phyloP scores from a whole-genome alignment of 2,888 invertebrate genomes.

The Acanthoscelides obtectus region DNA sequence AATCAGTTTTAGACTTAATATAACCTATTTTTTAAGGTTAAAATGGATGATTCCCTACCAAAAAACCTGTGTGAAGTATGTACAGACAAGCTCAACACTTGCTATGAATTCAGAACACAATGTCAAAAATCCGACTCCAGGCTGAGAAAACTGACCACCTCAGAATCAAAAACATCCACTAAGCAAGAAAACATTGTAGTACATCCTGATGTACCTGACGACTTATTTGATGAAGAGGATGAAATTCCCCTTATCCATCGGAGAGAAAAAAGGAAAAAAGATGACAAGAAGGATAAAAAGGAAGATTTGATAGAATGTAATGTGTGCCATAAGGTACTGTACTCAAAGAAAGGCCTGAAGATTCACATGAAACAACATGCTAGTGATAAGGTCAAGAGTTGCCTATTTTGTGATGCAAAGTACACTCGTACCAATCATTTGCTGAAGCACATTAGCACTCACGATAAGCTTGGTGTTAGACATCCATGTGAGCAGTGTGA shows the following conservation, averaged over 20 bases:
- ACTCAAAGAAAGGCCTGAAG: conserved; percentile 38
- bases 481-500: conserved; percentile 28
- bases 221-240: conserved; percentile 29
- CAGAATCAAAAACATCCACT: conserved; percentile 8
- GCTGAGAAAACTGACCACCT: conserved; percentile 33
- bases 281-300: conserved; percentile 20
- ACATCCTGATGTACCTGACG: conserved; percentile 31
- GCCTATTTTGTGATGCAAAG: conserved; percentile 39
- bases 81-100: conserved; percentile 40
- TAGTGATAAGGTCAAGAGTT: conserved; percentile 39
- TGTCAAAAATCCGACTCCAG: conserved; percentile 44
- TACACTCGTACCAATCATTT: conserved; percentile 42
- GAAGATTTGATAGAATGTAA: conserved; percentile 31
- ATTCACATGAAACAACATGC: conserved; percentile 41
- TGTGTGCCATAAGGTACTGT: conserved; percentile 39
- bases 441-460: conserved; percentile 39
- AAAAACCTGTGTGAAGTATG: conserved; percentile 40
- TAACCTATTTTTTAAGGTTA: conserved; percentile 31
- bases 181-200: conserved; percentile 32
- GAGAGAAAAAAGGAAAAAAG: conserved; percentile 22
- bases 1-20: background rate
- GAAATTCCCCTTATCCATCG: conserved; percentile 25
- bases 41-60: conserved; percentile 43
- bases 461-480: conserved; percentile 30
- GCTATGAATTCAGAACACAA: conserved; percentile 44